Percentiles rank a stretch among this genome's conserved stretches.
Evolutionary conservation across 2,113 vertebrate genomes (phyloP).

Genomic region (Scartelaos histophorus): DNA sequence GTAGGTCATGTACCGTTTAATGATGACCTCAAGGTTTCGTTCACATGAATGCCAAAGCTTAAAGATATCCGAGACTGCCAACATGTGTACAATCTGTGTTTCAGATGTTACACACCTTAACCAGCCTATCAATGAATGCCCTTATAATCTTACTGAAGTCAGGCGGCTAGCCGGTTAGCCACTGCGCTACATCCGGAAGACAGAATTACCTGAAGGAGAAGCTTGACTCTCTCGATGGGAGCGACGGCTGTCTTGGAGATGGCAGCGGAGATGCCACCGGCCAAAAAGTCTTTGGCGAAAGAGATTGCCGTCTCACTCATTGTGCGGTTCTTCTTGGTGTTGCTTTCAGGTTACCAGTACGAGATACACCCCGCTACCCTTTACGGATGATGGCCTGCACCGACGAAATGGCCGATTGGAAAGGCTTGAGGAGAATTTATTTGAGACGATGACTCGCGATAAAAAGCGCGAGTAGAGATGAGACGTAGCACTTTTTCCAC

Average conservation of each 20-base stretch:
- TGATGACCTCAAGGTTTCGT: constrained; percentile 49
- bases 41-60: rapidly evolving
- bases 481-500: not conserved
- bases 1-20: constrained; percentile 64
- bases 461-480: constrained; percentile 43
- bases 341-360: constrained; percentile 58
- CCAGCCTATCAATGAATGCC: too few species aligned
- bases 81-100: not conserved
- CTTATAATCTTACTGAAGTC: not conserved
- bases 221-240: constrained; percentile 89
- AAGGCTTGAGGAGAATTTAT: constrained; percentile 58
- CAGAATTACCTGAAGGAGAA: constrained; percentile 78
- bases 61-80: not conserved
- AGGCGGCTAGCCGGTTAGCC: not conserved
- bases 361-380: constrained; percentile 49
- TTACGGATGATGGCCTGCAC: constrained; percentile 52
- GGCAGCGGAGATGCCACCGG: constrained; percentile 84
- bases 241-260: constrained; percentile 89
- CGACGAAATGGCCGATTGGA: constrained; percentile 74
- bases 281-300: constrained; percentile 86
- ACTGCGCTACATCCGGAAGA: constrained; percentile 38
- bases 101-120: not conserved
- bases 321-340: constrained; percentile 46
- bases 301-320: constrained; percentile 71
- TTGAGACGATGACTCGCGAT: constrained; percentile 45